Conservation (phyloP, 2,797 vertebrate species). For the Brotogeris chrysoptera region DNA sequence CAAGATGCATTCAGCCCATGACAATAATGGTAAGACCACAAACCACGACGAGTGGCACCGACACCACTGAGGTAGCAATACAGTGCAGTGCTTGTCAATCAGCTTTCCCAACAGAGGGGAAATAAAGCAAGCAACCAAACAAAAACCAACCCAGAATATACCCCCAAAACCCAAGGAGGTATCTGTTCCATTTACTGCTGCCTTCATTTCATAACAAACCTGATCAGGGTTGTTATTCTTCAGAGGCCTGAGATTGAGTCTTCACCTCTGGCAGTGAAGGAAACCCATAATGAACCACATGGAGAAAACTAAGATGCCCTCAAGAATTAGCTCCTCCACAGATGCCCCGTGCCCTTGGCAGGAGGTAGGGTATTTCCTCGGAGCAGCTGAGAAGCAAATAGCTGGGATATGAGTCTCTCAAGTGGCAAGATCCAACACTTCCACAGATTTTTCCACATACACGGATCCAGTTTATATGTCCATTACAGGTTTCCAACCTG, state of each 20-base stretch:
- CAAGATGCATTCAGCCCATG: neutral
- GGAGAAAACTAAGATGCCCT: neutral
- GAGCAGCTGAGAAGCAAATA: neutral
- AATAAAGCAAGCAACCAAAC: neutral
- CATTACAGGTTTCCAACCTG: neutral
- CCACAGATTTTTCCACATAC: neutral
- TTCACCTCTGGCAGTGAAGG: neutral
- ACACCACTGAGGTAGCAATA: neutral
- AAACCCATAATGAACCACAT: neutral
- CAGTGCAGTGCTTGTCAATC: neutral
- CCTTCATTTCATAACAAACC: neutral
- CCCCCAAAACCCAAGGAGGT: neutral
- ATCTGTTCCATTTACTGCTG: neutral
- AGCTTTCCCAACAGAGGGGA: neutral
- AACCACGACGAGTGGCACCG: neutral
- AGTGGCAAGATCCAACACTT: neutral
- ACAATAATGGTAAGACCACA: neutral
- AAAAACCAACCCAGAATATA: fast-evolving
- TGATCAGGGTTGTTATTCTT: neutral
- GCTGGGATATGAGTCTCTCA: neutral
- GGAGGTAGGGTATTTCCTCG: neutral
- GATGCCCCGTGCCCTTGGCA: neutral
- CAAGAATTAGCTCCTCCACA: neutral
- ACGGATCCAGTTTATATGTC: neutral
- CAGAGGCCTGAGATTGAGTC: neutral